phyloP scores from a whole-genome alignment of 2,888 invertebrate genomes.

The Nomada goodeniana region DNA sequence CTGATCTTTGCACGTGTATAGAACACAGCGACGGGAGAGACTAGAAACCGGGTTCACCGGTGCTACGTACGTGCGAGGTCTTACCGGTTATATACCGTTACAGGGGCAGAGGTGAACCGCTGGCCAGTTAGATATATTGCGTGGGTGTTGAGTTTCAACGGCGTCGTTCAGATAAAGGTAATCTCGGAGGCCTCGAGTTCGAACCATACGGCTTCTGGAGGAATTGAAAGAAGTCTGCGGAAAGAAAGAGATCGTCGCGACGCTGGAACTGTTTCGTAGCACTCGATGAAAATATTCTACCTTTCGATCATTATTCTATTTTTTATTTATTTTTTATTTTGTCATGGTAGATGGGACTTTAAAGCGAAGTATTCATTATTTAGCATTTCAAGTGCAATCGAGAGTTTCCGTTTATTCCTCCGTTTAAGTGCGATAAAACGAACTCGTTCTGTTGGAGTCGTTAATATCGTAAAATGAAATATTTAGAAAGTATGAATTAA shows the following conservation, averaged over 20 bases:
- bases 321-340: background rate
- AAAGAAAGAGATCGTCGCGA: constrained; percentile 12
- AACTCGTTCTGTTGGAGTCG: no score
- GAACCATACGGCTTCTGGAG: constrained; percentile 35
- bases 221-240: constrained; percentile 63
- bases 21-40: background rate
- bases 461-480: no score
- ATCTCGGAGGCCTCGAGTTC: constrained; percentile 64
- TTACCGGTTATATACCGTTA: constrained; percentile 70
- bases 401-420: no score
- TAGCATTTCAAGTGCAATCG: no score
- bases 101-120: constrained; percentile 70
- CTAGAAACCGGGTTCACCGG: background rate
- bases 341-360: no score
- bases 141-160: constrained; percentile 71
- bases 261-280: background rate
- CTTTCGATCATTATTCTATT: background rate
- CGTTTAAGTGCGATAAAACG: no score
- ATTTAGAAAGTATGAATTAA: no score
- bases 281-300: constrained; percentile 9
- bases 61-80: constrained; percentile 28
- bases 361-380: no score
- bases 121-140: constrained; percentile 72
- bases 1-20: background rate
- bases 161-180: constrained; percentile 70